phyloP scores from a whole-genome alignment of 2,113 vertebrate genomes.

The Actinemys pallida region DNA sequence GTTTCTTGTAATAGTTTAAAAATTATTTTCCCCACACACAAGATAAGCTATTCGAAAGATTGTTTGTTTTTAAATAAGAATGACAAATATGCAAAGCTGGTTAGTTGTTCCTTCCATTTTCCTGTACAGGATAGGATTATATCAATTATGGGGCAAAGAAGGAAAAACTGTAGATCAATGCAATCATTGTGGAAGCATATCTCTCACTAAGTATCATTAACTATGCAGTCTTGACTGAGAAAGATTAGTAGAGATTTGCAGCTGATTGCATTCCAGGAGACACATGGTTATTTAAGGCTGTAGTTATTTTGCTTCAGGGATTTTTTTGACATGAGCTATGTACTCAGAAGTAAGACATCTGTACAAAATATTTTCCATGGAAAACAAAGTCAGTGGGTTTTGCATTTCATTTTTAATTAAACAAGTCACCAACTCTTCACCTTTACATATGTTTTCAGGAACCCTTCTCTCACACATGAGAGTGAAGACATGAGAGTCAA shows the following conservation, averaged over 20 bases:
- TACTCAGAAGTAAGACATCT: background rate
- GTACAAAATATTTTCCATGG: background rate
- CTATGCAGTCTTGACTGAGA: background rate
- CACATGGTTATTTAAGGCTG: background rate
- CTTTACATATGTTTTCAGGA: background rate
- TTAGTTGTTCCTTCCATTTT: background rate
- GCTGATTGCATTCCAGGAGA: background rate
- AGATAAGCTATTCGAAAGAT: background rate
- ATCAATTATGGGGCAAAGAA: background rate
- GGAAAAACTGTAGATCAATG: background rate
- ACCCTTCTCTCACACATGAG: background rate
- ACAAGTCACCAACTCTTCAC: background rate
- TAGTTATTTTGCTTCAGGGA: background rate
- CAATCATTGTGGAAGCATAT: background rate
- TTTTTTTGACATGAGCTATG: background rate
- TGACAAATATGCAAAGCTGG: background rate
- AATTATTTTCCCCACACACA: background rate
- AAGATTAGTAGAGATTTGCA: background rate
- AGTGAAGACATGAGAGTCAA: accelerated
- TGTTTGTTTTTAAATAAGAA: background rate
- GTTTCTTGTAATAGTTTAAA: background rate
- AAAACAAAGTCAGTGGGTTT: background rate
- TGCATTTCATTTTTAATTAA: background rate
- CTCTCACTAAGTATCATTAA: background rate
- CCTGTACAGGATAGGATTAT: background rate